Base-by-base conservation (phyloP, 2,113 vertebrate genomes). In the Cynocephalus volans region DNA sequence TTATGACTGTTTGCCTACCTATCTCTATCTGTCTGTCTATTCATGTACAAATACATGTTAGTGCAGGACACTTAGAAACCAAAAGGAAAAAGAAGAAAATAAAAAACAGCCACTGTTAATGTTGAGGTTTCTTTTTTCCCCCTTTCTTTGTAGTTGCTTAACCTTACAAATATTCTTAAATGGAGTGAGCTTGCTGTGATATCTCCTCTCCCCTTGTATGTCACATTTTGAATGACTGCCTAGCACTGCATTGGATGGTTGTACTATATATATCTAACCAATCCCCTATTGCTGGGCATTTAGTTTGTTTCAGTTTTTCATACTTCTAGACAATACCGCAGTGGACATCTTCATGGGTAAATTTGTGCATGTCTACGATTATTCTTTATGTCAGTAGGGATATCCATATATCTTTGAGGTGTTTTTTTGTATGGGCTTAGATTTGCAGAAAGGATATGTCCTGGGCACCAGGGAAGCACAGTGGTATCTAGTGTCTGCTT, bases 41-140 rank as follows among this genome's bases (percentile, higher is more conserved):
- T 36, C 15, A 36, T 58, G 48, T 24, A 23, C 45, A 76, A 72
- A 87, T 82, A 18, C 9, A 33, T 52, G 1, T 56, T 50, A 73
- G 18, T 13, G 3, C 69, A 18, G 69, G 62, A 18, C 36, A 28
- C 13, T 52, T 88, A 90, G 58, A 45, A 92, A 93, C 36, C 45
- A 84, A 54, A 91, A 88, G 48, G 70, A 73, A 26, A 82, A 83
- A 86, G 58, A 62, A 93, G 41, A 72, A 88, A 73, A 50, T 70
- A 48, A 33, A 76, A 95, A 36, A 21, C 21, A 81, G 28, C 28
- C 36, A 54, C 7, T 84, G 8, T 36, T 60, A 82, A 88, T 70
- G 64, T 1, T 79, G n/a, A 45, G 60, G 7, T 52, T 80, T 77
- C 36, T 50, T 80, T 65, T 81, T 64, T 52, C 4, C 41, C 41